Conservation (phyloP, 2,888 invertebrate species). For the Idaea biselata region DNA sequence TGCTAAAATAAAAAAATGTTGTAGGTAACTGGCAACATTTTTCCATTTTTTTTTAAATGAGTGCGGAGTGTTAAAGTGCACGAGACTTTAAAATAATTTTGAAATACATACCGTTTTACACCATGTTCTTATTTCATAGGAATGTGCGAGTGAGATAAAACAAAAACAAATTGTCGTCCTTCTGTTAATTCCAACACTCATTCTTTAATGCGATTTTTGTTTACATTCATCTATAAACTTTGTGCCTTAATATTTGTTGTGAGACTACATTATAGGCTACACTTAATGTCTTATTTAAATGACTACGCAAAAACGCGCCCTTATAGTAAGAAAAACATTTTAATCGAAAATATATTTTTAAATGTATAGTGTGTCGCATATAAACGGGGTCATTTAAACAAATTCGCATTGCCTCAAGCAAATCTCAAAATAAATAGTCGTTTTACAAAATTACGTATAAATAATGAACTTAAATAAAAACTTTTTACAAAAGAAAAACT, state of each 20-base stretch:
- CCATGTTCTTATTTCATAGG: slow-evolving; percentile 50
- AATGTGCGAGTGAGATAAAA: slow-evolving; percentile 43
- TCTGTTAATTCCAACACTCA: slow-evolving; percentile 81
- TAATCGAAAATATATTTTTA: neutral
- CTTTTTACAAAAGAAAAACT: slow-evolving; percentile 70
- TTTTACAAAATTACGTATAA: slow-evolving; percentile 71
- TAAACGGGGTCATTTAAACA: slow-evolving; percentile 56
- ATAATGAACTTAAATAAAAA: slow-evolving; percentile 67
- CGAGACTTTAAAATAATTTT: slow-evolving; percentile 57
- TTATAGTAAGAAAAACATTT: slow-evolving; percentile 8
- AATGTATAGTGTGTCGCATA: slow-evolving; percentile 26
- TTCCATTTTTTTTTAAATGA: slow-evolving; percentile 56
- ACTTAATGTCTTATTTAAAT: slow-evolving; percentile 44
- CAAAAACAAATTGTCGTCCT: slow-evolving; percentile 72
- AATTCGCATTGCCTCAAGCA: slow-evolving; percentile 53
- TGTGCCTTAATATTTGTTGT: slow-evolving; percentile 79
- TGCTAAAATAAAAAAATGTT: slow-evolving; percentile 42
- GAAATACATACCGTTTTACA: slow-evolving; percentile 72
- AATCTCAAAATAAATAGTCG: slow-evolving; percentile 69
- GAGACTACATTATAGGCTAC: slow-evolving; percentile 59
- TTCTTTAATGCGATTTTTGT: slow-evolving; percentile 79
- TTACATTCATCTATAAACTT: slow-evolving; percentile 60
- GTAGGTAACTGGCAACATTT: slow-evolving; percentile 34
- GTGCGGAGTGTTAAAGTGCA: slow-evolving; percentile 72
- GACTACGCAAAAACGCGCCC: slow-evolving; percentile 46